Percentiles rank a stretch among this genome's conserved stretches.
phyloP scores from a whole-genome alignment of 2,888 invertebrate genomes.

The Sphaerophoria taeniata region DNA sequence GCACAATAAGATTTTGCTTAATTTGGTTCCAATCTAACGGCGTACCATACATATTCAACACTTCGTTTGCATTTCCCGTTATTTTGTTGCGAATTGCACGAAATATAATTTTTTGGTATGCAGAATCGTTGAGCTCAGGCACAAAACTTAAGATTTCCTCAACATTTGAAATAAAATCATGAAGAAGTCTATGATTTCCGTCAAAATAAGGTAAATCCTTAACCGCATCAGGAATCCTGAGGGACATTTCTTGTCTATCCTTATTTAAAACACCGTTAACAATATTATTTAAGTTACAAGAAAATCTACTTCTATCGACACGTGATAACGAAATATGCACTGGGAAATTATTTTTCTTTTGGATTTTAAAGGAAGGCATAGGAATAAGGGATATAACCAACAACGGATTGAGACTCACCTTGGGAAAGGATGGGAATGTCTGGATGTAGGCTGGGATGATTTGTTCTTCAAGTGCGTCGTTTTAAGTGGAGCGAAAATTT shows the following conservation, averaged over 20 bases:
- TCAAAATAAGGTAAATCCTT: slow-evolving; percentile 41
- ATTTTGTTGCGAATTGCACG: slow-evolving; percentile 74
- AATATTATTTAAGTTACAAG: no score
- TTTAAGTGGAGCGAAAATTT: no score
- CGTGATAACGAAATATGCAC: not conserved
- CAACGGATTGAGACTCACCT: slow-evolving; percentile 7
- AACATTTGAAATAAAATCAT: slow-evolving; percentile 68
- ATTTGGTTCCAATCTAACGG: slow-evolving; percentile 60
- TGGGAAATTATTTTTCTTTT: not conserved
- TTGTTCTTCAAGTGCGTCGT: no score
- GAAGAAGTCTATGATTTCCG: slow-evolving; percentile 49
- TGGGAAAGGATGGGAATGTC: no score
- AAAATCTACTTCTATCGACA: not conserved
- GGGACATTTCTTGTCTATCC: not conserved
- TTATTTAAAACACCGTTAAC: slow-evolving; percentile 7
- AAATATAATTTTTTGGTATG: slow-evolving; percentile 61
- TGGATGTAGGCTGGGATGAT: no score
- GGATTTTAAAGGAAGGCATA: slow-evolving; percentile 6
- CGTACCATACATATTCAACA: slow-evolving; percentile 72
- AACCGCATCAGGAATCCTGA: slow-evolving; percentile 10
- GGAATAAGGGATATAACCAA: slow-evolving; percentile 12
- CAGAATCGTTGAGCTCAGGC: slow-evolving; percentile 32
- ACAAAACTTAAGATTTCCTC: slow-evolving; percentile 67
- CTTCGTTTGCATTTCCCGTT: slow-evolving; percentile 70
- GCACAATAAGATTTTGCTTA: slow-evolving; percentile 66